phyloP scores from a whole-genome alignment of 1,140 invertebrate species.

The Eriocheir sinensis region DNA sequence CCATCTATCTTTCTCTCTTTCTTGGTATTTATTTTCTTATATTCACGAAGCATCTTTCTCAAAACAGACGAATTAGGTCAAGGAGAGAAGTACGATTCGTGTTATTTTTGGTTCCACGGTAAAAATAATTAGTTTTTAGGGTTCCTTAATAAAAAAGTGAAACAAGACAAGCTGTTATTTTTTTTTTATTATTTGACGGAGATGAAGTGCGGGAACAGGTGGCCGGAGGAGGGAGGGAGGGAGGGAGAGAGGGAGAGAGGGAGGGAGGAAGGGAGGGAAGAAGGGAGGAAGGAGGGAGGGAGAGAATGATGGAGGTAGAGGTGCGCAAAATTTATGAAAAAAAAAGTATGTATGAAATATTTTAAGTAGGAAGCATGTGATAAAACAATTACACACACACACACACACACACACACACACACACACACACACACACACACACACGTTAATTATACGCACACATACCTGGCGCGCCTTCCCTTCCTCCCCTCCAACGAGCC shows the following conservation, averaged over 20 bases:
- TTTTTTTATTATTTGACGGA: not conserved
- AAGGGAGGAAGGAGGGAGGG: too few relatives aligned
- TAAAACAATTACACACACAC: not conserved
- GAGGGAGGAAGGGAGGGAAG: not conserved
- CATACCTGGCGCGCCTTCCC: slow-evolving; percentile 35
- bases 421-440: slow-evolving; percentile 60
- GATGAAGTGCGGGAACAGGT: not conserved
- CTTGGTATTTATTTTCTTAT: not conserved
- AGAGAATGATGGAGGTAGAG: not conserved
- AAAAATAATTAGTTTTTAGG: not conserved
- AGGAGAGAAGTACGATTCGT: not conserved
- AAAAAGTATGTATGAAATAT: not conserved
- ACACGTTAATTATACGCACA: slow-evolving; percentile 27
- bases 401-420: slow-evolving; percentile 64
- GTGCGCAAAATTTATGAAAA: not conserved
- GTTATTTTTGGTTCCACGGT: not conserved
- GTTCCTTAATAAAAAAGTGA: not conserved
- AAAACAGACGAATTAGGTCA: too few relatives aligned
- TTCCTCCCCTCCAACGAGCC: slow-evolving; percentile 18
- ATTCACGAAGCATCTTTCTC: too few relatives aligned
- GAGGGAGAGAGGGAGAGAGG: slow-evolving; percentile 34
- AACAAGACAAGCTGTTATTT: not conserved
- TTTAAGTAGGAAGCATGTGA: not conserved
- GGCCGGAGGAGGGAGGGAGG: not conserved
- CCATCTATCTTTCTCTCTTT: not conserved